Conservation (phyloP, 2,113 vertebrate genomes). For the Dascyllus trimaculatus region DNA sequence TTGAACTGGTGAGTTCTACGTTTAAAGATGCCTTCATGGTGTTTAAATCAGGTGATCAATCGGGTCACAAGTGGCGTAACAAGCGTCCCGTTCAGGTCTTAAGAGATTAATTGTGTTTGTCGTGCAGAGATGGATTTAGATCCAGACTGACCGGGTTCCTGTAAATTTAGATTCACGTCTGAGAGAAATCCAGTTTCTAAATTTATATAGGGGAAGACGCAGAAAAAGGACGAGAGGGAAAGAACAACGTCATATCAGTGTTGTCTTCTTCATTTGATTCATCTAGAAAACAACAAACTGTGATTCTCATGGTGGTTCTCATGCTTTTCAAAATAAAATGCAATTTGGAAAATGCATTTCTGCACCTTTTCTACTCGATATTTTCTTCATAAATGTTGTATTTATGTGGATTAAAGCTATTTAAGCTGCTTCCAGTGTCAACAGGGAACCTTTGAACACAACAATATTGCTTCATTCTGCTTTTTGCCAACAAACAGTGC, state of each 20-base stretch:
- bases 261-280: no score
- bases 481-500: no score
- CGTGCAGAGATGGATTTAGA: conserved; percentile 25
- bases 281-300: no score
- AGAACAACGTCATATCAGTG: no score
- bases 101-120: conserved; percentile 54
- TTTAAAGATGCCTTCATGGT: background rate
- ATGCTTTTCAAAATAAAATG: no score
- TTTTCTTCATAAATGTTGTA: background rate
- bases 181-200: background rate
- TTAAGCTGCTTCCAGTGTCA: background rate
- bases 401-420: background rate
- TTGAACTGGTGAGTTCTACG: background rate
- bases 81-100: conserved; percentile 22
- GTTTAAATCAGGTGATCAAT: conserved; percentile 18
- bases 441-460: background rate
- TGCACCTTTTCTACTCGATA: no score
- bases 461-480: no score
- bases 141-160: background rate
- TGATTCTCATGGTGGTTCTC: no score
- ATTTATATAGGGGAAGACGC: background rate
- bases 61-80: conserved; percentile 30
- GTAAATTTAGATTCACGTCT: background rate
- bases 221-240: background rate
- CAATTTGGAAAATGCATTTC: no score